phyloP scores from a whole-genome alignment of 2,888 invertebrate genomes.

The Toxonevra muliebris region DNA sequence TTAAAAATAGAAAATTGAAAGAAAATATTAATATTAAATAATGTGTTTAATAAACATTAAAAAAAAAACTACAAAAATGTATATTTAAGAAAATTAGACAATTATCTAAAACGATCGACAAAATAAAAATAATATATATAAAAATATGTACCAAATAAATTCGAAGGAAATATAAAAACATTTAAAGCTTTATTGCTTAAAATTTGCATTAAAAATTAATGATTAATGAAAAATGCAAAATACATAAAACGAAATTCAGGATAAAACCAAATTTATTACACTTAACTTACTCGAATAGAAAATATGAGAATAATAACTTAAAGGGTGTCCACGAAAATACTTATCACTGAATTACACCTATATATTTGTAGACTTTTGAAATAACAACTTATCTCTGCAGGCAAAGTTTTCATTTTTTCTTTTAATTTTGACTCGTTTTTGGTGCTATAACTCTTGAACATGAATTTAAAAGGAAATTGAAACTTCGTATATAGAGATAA shows the following conservation, averaged over 20 bases:
- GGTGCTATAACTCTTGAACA: no score
- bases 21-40: conserved; percentile 39
- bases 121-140: background rate
- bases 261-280: conserved; percentile 34
- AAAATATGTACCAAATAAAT: conserved; percentile 8
- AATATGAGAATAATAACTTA: no score
- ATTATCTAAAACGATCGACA: background rate
- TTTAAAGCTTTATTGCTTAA: conserved; percentile 12
- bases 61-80: conserved; percentile 17
- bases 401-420: no score
- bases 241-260: conserved; percentile 27
- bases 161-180: conserved; percentile 5
- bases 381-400: no score
- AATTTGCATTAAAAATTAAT: conserved; percentile 10
- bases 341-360: no score
- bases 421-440: no score
- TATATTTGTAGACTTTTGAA: no score
- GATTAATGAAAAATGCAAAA: conserved; percentile 32
- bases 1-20: conserved; percentile 45
- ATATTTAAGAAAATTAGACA: no score
- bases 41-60: conserved; percentile 37
- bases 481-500: no score
- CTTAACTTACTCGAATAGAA: no score
- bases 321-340: no score
- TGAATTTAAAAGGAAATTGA: no score